A percentile compares a stretch with the other conserved stretches of the same genome.
Conservation (phyloP, 2,113 vertebrate species). For the Neolamprologus longior region DNA sequence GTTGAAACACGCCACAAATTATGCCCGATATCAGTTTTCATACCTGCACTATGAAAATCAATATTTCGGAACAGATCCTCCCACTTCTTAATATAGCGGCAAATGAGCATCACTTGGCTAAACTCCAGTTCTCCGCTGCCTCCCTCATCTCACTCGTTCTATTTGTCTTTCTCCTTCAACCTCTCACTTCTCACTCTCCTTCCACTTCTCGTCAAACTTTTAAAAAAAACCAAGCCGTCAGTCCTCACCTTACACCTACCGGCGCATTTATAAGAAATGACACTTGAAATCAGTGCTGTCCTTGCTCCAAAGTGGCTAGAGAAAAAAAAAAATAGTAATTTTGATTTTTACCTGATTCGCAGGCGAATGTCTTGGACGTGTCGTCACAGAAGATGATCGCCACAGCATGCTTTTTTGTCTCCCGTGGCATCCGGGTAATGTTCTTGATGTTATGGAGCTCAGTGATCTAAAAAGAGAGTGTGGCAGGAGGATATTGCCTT, state of each 20-base stretch:
- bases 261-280: not conserved
- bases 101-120: constrained; percentile 47
- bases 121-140: not conserved
- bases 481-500: constrained; percentile 56
- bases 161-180: not conserved
- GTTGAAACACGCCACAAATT: constrained; percentile 44
- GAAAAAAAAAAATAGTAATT: not conserved
- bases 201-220: not conserved
- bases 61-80: constrained; percentile 11
- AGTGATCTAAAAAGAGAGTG: constrained; percentile 79
- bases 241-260: not conserved
- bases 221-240: not conserved
- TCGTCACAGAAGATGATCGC: constrained; percentile 98
- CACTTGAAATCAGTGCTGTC: not conserved
- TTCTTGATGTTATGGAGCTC: constrained; percentile 98
- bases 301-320: not conserved
- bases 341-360: constrained; percentile 86
- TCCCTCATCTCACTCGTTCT: not conserved
- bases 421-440: constrained; percentile 93
- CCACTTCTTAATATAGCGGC: constrained; percentile 36
- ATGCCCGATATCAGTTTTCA: constrained; percentile 43
- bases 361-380: constrained; percentile 97
- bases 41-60: constrained; percentile 42
- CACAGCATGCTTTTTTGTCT: constrained; percentile 97
- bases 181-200: not conserved